Evolutionary conservation across 2,888 invertebrate genomes (phyloP).

Genomic region (Chydorus sphaericus): DNA sequence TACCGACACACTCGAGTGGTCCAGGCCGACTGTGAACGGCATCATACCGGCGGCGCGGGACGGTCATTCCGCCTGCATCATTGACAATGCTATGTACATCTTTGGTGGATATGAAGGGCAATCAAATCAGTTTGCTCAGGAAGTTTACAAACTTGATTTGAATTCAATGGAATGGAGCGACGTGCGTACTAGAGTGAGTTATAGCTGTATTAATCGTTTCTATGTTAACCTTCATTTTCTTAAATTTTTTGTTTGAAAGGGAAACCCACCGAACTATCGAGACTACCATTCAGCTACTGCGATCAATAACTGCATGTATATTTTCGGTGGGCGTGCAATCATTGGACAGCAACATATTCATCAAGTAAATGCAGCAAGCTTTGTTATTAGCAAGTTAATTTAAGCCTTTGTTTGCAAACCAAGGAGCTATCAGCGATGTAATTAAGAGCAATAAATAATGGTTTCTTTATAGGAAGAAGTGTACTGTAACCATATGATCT

Average conservation of each 20-base stretch:
- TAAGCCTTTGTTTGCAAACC: too few species aligned
- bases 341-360: slow-evolving; percentile 44
- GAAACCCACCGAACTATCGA: slow-evolving; percentile 51
- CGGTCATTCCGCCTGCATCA: slow-evolving; percentile 78
- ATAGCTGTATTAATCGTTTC: neutral
- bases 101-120: slow-evolving; percentile 85
- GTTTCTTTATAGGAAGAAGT: slow-evolving; percentile 40
- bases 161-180: slow-evolving; percentile 57
- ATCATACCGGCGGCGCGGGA: slow-evolving; percentile 65
- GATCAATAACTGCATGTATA: slow-evolving; percentile 61
- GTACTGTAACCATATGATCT: slow-evolving; percentile 56
- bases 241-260: slow-evolving; percentile 32
- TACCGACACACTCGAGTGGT: slow-evolving; percentile 51
- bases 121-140: slow-evolving; percentile 60
- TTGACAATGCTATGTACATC: slow-evolving; percentile 64
- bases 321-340: slow-evolving; percentile 80
- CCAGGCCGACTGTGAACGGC: slow-evolving; percentile 47
- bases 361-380: too few species aligned
- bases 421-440: neutral
- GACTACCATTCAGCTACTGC: slow-evolving; percentile 81
- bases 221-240: neutral
- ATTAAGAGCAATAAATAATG: neutral
- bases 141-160: slow-evolving; percentile 58
- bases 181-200: slow-evolving; percentile 34
- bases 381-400: too few species aligned